Conservation (phyloP, 53 echinoderm and acorn worm genomes). For the Patiria pectinifera region DNA sequence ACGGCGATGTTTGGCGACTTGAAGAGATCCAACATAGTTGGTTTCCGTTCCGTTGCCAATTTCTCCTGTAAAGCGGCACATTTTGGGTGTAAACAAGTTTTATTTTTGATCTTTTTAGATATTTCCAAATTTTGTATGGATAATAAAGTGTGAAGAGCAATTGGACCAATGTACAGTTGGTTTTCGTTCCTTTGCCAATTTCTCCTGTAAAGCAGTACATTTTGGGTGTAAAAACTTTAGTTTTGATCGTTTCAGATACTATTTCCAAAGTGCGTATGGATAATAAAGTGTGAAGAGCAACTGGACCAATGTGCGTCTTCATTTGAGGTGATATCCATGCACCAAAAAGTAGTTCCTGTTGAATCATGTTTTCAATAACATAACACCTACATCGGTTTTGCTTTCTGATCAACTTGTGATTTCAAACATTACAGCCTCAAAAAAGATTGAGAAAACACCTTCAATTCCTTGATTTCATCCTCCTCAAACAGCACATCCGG, state of each 20-base stretch:
- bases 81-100: background rate
- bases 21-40: constrained; percentile 67
- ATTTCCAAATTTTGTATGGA: background rate
- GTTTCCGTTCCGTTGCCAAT: constrained; percentile 34
- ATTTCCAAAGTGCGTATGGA: background rate
- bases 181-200: constrained; percentile 30
- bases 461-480: constrained; percentile 63
- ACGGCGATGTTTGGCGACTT: constrained; percentile 61
- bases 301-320: background rate
- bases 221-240: background rate
- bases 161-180: constrained; percentile 38
- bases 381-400: background rate
- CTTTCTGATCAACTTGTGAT: background rate
- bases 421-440: background rate
- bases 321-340: background rate
- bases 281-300: background rate
- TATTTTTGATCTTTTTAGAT: background rate
- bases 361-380: background rate
- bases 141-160: background rate
- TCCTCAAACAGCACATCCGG: constrained; percentile 74
- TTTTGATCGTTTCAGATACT: background rate
- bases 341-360: background rate
- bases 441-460: background rate
- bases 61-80: background rate
- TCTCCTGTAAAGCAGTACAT: background rate